phyloP scores from a whole-genome alignment of 2,113 vertebrate species.

The Montifringilla adamsi region DNA sequence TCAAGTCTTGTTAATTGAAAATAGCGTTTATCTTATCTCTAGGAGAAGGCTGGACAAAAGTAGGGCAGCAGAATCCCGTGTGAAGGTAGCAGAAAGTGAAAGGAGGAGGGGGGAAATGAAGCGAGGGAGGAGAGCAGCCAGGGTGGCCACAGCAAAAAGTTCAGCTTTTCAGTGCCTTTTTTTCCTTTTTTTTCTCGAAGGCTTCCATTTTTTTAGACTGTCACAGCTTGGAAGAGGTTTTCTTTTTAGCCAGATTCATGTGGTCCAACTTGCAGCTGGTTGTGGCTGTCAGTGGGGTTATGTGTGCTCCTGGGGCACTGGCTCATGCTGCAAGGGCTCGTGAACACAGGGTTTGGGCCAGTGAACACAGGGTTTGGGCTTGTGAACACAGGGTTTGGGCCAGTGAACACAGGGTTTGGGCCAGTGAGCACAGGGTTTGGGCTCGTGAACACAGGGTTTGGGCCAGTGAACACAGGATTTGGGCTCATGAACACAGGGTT shows the following conservation, averaged over 20 bases:
- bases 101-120: not conserved
- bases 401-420: fast-evolving
- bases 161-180: not conserved
- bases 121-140: not conserved
- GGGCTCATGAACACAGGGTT: not conserved
- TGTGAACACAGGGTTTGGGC: not conserved
- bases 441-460: fast-evolving
- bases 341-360: not conserved
- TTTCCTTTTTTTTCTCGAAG: fast-evolving
- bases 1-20: slow-evolving; percentile 73
- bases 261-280: not conserved
- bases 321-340: not conserved
- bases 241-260: fast-evolving
- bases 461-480: fast-evolving
- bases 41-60: slow-evolving; percentile 63
- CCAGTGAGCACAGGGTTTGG: not conserved
- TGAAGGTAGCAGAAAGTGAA: not conserved
- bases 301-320: not conserved
- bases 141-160: not conserved
- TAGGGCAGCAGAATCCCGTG: slow-evolving; percentile 51
- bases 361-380: not conserved
- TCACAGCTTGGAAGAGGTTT: not conserved
- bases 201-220: not conserved
- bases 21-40: slow-evolving; percentile 62
- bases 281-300: not conserved